Conservation (phyloP, 1,140 invertebrate genomes). For the Dendrolimus kikuchii region DNA sequence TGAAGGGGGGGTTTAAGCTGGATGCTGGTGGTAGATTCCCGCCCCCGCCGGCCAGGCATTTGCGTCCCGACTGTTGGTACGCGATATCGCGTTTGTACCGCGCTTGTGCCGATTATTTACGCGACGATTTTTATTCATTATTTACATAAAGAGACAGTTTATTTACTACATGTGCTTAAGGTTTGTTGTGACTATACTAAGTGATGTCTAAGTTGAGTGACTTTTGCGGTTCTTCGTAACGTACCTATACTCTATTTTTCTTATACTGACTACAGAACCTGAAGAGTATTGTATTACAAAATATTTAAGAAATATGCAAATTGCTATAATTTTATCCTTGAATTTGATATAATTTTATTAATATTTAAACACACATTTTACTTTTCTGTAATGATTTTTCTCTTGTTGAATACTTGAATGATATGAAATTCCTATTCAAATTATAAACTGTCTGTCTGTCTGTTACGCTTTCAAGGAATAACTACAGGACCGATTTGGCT, state of each 20-base stretch:
- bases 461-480: too few species aligned
- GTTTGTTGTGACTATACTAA: constrained; percentile 52
- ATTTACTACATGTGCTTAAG: constrained; percentile 25
- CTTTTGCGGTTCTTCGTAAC: constrained; percentile 27
- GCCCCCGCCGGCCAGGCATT: constrained; percentile 44
- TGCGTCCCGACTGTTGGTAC: constrained; percentile 45
- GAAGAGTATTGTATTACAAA: neutral
- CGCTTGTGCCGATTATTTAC: constrained; percentile 24
- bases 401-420: too few species aligned
- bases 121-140: constrained; percentile 13
- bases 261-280: neutral
- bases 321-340: neutral
- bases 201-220: constrained; percentile 34
- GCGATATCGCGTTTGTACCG: constrained; percentile 35
- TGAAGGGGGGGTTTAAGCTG: constrained; percentile 35
- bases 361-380: too few species aligned
- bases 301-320: neutral
- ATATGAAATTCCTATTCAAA: too few species aligned
- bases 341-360: too few species aligned
- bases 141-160: neutral
- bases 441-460: too few species aligned
- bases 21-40: constrained; percentile 42
- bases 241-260: neutral
- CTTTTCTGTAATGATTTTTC: too few species aligned
- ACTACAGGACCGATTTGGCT: too few species aligned